Evolutionary conservation across 2,113 vertebrate genomes (phyloP), one percentile per base, ranked within the genome.

Genomic region (Symphodus melops): DNA sequence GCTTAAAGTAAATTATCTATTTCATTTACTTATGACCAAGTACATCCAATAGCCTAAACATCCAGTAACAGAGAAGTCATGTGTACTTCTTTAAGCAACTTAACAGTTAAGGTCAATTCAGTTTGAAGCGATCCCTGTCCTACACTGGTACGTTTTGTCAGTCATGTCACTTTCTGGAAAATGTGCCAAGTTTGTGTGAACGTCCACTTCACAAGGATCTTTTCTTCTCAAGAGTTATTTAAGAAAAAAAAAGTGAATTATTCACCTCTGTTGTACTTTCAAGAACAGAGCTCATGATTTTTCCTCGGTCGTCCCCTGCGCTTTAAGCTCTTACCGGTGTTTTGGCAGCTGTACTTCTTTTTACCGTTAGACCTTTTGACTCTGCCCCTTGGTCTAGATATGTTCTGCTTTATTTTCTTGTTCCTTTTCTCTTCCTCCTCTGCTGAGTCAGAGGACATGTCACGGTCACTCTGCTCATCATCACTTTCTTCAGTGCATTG

Each of bases 351-450:
- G 8, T n/a, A 0, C 1, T 1, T 56, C 14, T 53, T 72, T 48
- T 56, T 68, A 52, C 56, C 5, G 13, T 72, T 44, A 49, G 46
- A 59, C 1, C 8, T 4, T 19, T 78, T 82, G 39, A 21, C 6
- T 58, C 21, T 68, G 36, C 62, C 8, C 37, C 48, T 68, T 9
- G 57, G 58, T 65, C 54, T 68, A 11, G 11, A 8, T 42, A 9
- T 13, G 12, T 7, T 52, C 25, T 16, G 10, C 7, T 4, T 41
- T 14, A 6, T 52, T 4, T 21, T 20, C 25, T 61, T n/a, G 1
- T 49, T 61, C 3, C 6, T 54, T 19, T 66, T 11, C n/a, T 56
- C 75, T 3, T 76, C 36, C 5, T 58, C 42, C 20, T 70, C 48
- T 37, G 42, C 13, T 8, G 17, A 37, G 3, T 80, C 58, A 37